Conservation (phyloP, 2,888 invertebrate species). For the Meandrusa payeni region DNA sequence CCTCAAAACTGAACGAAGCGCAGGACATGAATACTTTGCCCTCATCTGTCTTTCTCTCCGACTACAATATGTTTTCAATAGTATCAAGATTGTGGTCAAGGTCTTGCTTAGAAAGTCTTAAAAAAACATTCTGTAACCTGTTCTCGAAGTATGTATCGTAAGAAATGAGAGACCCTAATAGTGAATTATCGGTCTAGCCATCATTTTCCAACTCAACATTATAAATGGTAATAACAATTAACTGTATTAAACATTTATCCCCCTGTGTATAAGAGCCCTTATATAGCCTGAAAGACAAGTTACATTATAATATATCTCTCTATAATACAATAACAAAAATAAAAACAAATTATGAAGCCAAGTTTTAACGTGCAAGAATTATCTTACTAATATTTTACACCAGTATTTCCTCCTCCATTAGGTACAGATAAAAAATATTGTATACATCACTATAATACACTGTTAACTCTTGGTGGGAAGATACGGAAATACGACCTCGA, state of each 20-base stretch:
- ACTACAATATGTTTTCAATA: background rate
- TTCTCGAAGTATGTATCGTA: no score
- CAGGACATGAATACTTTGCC: no score
- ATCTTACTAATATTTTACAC: conserved; percentile 7
- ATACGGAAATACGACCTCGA: no score
- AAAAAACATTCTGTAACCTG: no score
- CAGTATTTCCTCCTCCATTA: conserved; percentile 5
- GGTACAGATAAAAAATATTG: conserved; percentile 19
- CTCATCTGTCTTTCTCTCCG: no score
- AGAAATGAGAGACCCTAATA: conserved; percentile 5
- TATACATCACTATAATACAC: conserved; percentile 18
- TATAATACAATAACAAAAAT: conserved; percentile 22
- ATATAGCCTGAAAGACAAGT: conserved; percentile 6
- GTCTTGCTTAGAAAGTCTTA: no score
- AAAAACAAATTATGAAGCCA: conserved; percentile 17
- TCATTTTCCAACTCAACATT: no score
- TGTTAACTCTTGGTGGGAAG: conserved; percentile 16
- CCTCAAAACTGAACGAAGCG: no score
- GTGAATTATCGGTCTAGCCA: no score
- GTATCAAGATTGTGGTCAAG: background rate
- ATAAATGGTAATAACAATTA: no score
- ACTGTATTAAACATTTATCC: conserved; percentile 15
- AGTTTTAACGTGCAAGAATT: conserved; percentile 16
- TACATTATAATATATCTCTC: conserved; percentile 21
- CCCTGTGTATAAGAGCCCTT: conserved; percentile 15